These are phyloP conservation scores for Strigamia maritima DNA, from an alignment of 2,888 invertebrate genomes.

Conservation along the genomic window DNA sequence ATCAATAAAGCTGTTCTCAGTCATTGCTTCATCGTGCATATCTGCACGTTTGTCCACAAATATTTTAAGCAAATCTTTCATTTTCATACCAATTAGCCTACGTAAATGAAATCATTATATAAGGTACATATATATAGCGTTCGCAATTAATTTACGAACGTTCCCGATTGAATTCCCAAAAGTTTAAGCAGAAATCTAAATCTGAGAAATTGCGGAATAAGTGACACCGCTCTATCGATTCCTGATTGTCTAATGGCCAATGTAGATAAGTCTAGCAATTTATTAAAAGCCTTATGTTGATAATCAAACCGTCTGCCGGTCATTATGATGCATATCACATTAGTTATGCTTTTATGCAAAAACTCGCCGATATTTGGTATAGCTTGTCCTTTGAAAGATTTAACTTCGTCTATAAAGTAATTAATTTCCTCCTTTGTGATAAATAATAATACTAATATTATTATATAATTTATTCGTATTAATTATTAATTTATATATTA, in stretches of 20 bases:
- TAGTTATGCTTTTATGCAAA: neutral
- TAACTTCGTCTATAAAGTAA: neutral
- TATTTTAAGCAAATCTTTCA: neutral
- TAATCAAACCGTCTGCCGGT: neutral
- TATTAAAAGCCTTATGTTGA: neutral
- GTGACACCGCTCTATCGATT: neutral
- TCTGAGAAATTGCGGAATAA: neutral
- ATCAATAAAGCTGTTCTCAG: neutral
- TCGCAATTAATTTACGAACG: neutral
- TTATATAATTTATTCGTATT: neutral
- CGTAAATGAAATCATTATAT: neutral
- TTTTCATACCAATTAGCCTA: neutral
- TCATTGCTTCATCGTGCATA: neutral
- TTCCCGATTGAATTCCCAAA: neutral
- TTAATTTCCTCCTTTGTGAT: neutral
- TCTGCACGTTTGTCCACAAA: neutral
- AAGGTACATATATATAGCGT: neutral
- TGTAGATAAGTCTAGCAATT: neutral
- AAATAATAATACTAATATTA: neutral
- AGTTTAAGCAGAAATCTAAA: neutral
- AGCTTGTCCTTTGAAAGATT: neutral
- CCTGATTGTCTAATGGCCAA: neutral
- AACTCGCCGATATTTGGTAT: neutral
- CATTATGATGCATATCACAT: neutral
- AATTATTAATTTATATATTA: neutral